A percentile compares a stretch with the other conserved stretches of the same genome.
These are phyloP conservation scores for Crypturellus tataupa DNA, from an alignment of 2,797 vertebrate genomes.

Conservation along the genomic window DNA sequence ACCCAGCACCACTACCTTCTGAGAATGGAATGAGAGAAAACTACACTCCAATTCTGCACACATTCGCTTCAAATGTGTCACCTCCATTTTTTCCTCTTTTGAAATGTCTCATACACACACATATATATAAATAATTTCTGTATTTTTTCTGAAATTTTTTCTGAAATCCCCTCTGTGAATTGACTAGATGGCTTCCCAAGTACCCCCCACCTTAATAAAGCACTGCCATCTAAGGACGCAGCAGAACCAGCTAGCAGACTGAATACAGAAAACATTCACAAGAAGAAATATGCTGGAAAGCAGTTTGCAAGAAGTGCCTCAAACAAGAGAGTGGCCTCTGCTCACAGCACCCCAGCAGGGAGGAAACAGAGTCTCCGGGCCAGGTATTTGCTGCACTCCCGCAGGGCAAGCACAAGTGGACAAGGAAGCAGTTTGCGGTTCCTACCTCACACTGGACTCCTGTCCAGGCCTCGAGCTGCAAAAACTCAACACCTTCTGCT, in stretches of 20 bases:
- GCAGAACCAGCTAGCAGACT: not conserved
- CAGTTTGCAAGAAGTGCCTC: not conserved
- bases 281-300: not conserved
- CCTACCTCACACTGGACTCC: not conserved
- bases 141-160: not conserved
- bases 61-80: not conserved
- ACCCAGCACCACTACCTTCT: not conserved
- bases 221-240: not conserved
- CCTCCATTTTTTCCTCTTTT: not conserved
- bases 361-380: too few relatives aligned
- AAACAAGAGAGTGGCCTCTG: not conserved
- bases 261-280: not conserved
- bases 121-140: not conserved
- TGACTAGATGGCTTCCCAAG: not conserved
- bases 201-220: not conserved
- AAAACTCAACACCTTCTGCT: not conserved
- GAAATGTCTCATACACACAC: not conserved
- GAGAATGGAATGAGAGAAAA: conserved; percentile 5
- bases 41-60: not conserved
- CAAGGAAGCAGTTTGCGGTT: not conserved
- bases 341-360: too few relatives aligned
- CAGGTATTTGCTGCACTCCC: not conserved
- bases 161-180: not conserved
- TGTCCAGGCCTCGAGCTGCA: not conserved
- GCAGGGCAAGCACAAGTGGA: not conserved